A percentile compares a stretch with the other conserved stretches of the same genome.
Evolutionary conservation across 2,797 vertebrate species (phyloP).

Genomic region (Clamator glandarius): DNA sequence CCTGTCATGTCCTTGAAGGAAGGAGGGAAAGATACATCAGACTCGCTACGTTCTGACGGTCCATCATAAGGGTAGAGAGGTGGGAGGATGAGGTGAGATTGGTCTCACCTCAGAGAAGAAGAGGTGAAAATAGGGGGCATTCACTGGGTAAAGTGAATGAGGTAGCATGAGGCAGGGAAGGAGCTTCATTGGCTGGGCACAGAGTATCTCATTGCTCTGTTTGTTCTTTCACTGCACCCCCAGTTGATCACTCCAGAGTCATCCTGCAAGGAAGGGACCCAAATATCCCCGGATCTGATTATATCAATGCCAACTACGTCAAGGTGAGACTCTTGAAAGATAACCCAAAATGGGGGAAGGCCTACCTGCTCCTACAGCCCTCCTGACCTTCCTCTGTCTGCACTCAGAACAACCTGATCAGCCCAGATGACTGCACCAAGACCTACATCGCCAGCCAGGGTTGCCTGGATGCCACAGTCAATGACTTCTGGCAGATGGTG

Average conservation of each 20-base stretch:
- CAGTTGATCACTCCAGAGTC: conserved; percentile 95
- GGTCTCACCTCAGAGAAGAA: neutral
- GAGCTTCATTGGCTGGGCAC: neutral
- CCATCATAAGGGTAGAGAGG: neutral
- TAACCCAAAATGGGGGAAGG: neutral
- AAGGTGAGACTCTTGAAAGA: conserved; percentile 77
- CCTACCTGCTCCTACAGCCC: neutral
- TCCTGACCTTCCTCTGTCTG: neutral
- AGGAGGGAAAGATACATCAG: neutral
- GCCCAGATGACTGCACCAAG: conserved; percentile 80
- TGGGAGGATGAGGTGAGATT: neutral
- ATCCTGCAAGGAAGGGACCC: conserved; percentile 83
- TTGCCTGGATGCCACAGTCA: conserved; percentile 88
- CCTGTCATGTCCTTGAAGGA: neutral
- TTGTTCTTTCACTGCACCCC: neutral
- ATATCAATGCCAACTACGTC: conserved; percentile 95
- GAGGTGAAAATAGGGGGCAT: neutral
- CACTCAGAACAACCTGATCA: conserved; percentile 76
- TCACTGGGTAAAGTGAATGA: neutral
- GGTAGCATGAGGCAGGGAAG: neutral
- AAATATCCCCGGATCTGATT: conserved; percentile 88
- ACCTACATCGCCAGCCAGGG: conserved; percentile 95
- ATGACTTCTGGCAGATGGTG: conserved; percentile 97
- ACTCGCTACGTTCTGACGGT: neutral
- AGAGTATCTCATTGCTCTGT: neutral